A percentile compares a stretch with the other conserved stretches of the same genome.
These are phyloP conservation scores for Clarias pachynema DNA, from an alignment of 2,797 vertebrate species.

Conservation along the genomic window DNA sequence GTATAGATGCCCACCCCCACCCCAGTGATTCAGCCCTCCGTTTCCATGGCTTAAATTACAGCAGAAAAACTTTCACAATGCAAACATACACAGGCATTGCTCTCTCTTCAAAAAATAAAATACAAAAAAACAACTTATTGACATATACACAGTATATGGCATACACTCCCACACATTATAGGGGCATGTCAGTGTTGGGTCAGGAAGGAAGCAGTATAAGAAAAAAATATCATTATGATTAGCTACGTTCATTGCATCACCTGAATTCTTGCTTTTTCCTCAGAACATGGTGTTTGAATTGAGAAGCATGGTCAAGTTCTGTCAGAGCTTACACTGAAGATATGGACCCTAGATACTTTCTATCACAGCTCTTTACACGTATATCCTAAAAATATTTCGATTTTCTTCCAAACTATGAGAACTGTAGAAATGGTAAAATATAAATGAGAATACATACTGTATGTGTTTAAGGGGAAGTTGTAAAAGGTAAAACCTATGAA, in stretches of 20 bases:
- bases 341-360: neutral
- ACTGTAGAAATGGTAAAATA: neutral
- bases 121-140: too few species aligned
- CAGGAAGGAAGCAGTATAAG: constrained; percentile 35
- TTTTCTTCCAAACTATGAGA: neutral
- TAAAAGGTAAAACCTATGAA: neutral
- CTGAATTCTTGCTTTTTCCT: constrained; percentile 54
- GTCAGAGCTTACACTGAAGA: neutral
- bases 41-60: constrained; percentile 54
- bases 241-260: constrained; percentile 43
- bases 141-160: neutral
- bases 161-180: neutral
- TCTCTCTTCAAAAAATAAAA: too few species aligned
- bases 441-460: neutral
- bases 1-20: constrained; percentile 38
- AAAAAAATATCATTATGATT: constrained; percentile 58
- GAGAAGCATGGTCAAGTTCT: constrained; percentile 1
- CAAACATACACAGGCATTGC: constrained; percentile 34
- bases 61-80: constrained; percentile 41
- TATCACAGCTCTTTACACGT: neutral
- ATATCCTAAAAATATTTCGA: neutral
- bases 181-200: constrained; percentile 19
- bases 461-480: neutral
- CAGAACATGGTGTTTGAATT: constrained; percentile 24
- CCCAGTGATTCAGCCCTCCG: constrained; percentile 50